Evolutionary conservation across 1,140 invertebrate species (phyloP).

Genomic region (Drosophila melanica): DNA sequence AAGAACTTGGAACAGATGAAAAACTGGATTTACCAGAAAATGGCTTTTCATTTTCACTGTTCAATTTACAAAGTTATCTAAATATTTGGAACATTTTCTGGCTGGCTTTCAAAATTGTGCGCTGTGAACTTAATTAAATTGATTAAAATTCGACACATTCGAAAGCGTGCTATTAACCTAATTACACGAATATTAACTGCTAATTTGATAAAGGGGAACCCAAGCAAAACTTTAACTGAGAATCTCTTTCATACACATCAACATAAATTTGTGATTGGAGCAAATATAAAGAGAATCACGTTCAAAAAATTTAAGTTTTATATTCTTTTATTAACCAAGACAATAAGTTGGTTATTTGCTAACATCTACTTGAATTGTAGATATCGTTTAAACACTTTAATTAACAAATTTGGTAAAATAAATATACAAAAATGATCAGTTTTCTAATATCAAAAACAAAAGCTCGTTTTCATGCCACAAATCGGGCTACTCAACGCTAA

Average conservation of each 20-base stretch:
- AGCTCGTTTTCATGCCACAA: neutral
- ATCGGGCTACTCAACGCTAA: neutral
- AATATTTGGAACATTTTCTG: neutral
- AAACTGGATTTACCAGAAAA: neutral
- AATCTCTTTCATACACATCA: neutral
- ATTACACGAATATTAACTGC: neutral
- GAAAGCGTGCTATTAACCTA: neutral
- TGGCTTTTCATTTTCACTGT: neutral
- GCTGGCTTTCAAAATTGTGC: neutral
- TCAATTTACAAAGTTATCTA: neutral
- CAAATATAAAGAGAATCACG: too few species aligned
- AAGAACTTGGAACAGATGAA: neutral
- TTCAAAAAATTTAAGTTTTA: too few species aligned
- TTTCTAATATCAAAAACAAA: too few species aligned
- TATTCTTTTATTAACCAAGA: too few species aligned
- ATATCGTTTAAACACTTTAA: too few species aligned
- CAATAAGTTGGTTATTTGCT: too few species aligned
- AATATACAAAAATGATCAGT: too few species aligned
- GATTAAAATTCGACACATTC: neutral
- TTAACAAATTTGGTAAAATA: too few species aligned
- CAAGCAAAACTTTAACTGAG: neutral
- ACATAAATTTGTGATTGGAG: too few species aligned
- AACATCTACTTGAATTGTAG: too few species aligned
- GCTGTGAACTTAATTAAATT: neutral
- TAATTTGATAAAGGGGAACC: neutral